phyloP scores from a whole-genome alignment of 1,140 invertebrate genomes.

The Sipha flava region DNA sequence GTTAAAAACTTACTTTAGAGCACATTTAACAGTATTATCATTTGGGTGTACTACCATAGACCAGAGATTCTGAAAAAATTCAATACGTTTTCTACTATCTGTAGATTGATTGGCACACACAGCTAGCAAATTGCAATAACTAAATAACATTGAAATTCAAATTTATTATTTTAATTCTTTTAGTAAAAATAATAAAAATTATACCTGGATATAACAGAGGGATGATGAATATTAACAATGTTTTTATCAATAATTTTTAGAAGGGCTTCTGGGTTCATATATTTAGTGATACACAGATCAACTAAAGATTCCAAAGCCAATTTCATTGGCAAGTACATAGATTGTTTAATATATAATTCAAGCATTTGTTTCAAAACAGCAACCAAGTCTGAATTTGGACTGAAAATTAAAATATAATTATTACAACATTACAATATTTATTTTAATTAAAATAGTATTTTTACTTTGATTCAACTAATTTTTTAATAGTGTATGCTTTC shows the following conservation, averaged over 20 bases:
- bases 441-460: not conserved
- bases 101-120: not conserved
- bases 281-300: not conserved
- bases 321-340: slow-evolving; percentile 7
- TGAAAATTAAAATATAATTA: not conserved
- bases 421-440: not conserved
- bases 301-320: slow-evolving; percentile 17
- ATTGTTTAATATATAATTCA: not conserved
- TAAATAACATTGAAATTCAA: not conserved
- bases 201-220: slow-evolving; percentile 14
- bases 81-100: not conserved
- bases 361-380: slow-evolving; percentile 1
- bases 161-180: not conserved
- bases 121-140: slow-evolving; percentile 2
- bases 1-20: not conserved
- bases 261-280: not conserved
- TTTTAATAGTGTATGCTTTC: not conserved
- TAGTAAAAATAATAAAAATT: not conserved
- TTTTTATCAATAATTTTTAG: not conserved
- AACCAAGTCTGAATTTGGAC: slow-evolving; percentile 21
- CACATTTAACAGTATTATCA: not conserved
- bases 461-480: slow-evolving; percentile 10
- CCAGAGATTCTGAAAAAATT: not conserved
- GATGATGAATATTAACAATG: not conserved
- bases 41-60: not conserved